phyloP scores from a whole-genome alignment of 2,888 invertebrate species.

The Anthrax anthrax region DNA sequence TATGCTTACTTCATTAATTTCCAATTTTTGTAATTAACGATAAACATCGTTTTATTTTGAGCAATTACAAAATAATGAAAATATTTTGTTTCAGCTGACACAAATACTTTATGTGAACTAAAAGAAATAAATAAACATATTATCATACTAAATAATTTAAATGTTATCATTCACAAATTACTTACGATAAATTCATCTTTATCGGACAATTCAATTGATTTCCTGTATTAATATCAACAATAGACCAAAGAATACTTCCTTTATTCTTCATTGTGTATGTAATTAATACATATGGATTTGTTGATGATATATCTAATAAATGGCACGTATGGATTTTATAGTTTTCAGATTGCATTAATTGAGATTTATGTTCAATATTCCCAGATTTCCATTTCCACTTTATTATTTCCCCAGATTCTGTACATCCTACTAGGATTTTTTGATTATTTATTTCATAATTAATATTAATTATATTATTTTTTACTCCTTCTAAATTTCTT shows the following conservation, averaged over 20 bases:
- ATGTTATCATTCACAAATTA: no score
- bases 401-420: slow-evolving; percentile 39
- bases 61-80: slow-evolving; percentile 22
- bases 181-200: slow-evolving; percentile 7
- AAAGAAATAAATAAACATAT: neutral
- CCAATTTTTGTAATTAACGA: slow-evolving; percentile 24
- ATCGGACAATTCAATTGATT: slow-evolving; percentile 4
- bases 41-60: slow-evolving; percentile 19
- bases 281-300: slow-evolving; percentile 23
- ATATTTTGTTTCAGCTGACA: slow-evolving; percentile 20
- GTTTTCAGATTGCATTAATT: neutral
- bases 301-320: slow-evolving; percentile 20
- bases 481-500: slow-evolving; percentile 41
- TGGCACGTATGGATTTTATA: slow-evolving; percentile 18
- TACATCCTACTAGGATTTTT: slow-evolving; percentile 40
- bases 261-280: slow-evolving; percentile 10
- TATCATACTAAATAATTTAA: no score
- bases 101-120: slow-evolving; percentile 4
- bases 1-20: slow-evolving; percentile 15
- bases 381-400: slow-evolving; percentile 49
- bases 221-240: slow-evolving; percentile 20
- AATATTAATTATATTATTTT: slow-evolving; percentile 38
- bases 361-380: slow-evolving; percentile 24
- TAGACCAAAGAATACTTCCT: slow-evolving; percentile 13
- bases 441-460: slow-evolving; percentile 34